Percentiles rank a stretch among this genome's conserved stretches.
Conservation (phyloP, 2,113 vertebrate genomes). For the Oplegnathus fasciatus region DNA sequence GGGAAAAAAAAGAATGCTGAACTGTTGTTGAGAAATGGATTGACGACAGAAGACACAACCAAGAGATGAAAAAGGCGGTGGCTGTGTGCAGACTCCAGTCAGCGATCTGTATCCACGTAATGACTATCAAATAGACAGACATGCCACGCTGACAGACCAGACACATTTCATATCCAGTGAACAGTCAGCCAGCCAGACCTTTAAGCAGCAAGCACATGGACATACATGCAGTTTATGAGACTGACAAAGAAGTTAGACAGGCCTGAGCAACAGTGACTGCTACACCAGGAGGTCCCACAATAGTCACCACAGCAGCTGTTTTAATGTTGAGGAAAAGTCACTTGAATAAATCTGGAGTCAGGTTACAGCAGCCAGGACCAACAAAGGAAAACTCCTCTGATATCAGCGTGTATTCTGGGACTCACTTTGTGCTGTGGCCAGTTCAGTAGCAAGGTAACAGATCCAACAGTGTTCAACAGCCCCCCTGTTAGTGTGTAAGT, state of each 20-base stretch:
- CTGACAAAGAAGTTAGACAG: conserved; percentile 22
- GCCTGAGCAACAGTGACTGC: conserved; percentile 5
- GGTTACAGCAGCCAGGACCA: background rate
- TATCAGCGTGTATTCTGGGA: conserved; percentile 4
- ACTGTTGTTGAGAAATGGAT: background rate
- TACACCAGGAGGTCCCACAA: conserved; percentile 4
- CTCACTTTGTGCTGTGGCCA: conserved; percentile 23
- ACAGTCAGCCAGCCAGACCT: conserved; percentile 18
- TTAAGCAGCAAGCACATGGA: conserved; percentile 28
- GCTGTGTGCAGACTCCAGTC: background rate
- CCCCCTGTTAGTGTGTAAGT: conserved; percentile 75
- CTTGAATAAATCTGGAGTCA: background rate
- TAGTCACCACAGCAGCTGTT: conserved; percentile 3
- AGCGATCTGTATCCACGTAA: conserved; percentile 3
- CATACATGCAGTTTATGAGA: conserved; percentile 22
- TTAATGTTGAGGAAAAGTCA: background rate
- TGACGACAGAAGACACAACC: background rate
- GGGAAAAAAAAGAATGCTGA: background rate
- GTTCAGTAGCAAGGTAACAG: conserved; percentile 10
- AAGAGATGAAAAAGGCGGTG: background rate
- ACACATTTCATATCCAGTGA: conserved; percentile 27
- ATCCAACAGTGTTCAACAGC: conserved; percentile 58
- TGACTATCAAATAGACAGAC: conserved; percentile 1
- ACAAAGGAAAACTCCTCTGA: background rate
- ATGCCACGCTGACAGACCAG: conserved; percentile 38